phyloP scores from a whole-genome alignment of 2,888 invertebrate genomes.

The Phragmatobia fuliginosa region DNA sequence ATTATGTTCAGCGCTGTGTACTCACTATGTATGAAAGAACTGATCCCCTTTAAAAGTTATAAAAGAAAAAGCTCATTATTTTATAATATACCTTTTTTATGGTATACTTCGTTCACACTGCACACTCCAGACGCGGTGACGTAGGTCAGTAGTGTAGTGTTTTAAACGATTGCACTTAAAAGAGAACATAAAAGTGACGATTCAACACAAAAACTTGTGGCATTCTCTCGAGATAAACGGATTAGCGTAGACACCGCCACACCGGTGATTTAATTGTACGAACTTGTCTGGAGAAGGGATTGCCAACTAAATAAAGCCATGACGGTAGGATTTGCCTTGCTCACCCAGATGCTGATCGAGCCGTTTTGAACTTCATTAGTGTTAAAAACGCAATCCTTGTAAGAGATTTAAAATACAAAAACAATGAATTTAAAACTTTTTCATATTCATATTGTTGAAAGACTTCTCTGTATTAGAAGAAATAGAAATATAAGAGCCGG shows the following conservation, averaged over 20 bases:
- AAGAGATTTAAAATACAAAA: neutral
- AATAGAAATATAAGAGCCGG: no score
- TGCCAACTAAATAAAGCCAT: conserved; percentile 28
- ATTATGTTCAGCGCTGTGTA: no score
- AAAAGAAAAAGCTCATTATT: no score
- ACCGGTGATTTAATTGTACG: conserved; percentile 33
- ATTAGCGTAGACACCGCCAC: conserved; percentile 29
- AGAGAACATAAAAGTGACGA: conserved; percentile 4
- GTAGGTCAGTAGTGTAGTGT: no score
- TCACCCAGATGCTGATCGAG: neutral
- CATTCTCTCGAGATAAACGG: conserved; percentile 31
- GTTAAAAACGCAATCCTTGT: neutral
- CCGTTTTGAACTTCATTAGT: neutral
- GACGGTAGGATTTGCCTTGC: conserved; percentile 11
- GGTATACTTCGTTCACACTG: no score
- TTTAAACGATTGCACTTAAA: conserved; percentile 1
- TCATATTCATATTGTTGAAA: neutral
- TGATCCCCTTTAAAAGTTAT: no score
- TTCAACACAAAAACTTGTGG: conserved; percentile 24
- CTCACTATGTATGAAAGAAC: no score
- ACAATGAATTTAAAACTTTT: neutral
- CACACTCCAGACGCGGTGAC: no score
- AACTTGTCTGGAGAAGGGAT: conserved; percentile 8
- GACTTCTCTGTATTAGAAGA: no score
- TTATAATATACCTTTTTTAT: no score